Evolutionary conservation across 2,113 vertebrate genomes (phyloP), one percentile per base, ranked within the genome.

Genomic region (Ibidorhyncha struthersii): DNA sequence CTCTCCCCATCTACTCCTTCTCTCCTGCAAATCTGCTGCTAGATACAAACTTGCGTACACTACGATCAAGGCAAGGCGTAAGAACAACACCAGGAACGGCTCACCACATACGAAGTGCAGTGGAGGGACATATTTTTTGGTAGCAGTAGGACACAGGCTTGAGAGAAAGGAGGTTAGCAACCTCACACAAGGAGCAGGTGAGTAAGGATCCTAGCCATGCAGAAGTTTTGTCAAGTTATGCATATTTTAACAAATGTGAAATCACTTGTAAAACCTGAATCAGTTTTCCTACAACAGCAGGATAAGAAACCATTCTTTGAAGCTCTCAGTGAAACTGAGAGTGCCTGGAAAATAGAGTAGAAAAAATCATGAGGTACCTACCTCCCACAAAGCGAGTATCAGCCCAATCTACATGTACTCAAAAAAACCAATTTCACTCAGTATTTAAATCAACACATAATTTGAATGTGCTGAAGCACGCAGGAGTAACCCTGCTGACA

Each of bases 11-110:
- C 73, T 82, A 19, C 6, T 62, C 10, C 12, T 66, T 8, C 4
- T 38, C 13, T 66, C n/a, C 20, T 0, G 0, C 30, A 82, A 55
- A 72, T 23, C 67, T 59, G 25, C 25, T 40, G 3, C 25, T 71
- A 32, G 9, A 66, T 38, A 49, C 23, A 62, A 11, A 36, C 56
- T 14, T 41, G 41, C 2, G 0, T 40, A 50, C 4, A 47, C 9
- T 0, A 1, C 19, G 25, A 41, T 38, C 43, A 87, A 87, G 1
- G 8, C 25, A 81, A 66, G 8, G 20, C 0, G 1, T 4, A n/a
- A 53, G 10, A 71, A 41, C 29, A 65, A 32, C 19, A 17, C 61
- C 61, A 63, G 36, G 61, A 40, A 63, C 26, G 29, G 26, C 18
- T 63, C 25, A 63, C 3, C 21, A 49, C 15, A 36, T 3, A 30